Conservation (phyloP, 1,140 invertebrate species). For the Onthophagus taurus region DNA sequence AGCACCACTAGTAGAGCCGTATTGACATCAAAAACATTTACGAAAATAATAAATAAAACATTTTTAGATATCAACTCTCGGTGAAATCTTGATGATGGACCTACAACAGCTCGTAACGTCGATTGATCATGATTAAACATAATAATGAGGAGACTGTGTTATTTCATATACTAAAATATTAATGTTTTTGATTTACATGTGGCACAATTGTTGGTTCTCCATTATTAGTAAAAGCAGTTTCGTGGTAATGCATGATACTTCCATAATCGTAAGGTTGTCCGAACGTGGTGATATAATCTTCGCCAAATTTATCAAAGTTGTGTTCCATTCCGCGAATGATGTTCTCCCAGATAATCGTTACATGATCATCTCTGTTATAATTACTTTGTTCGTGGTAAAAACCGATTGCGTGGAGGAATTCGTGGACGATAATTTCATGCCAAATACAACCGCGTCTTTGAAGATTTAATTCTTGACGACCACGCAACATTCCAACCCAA, state of each 20-base stretch:
- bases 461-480: constrained; percentile 15
- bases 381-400: constrained; percentile 15
- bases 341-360: constrained; percentile 11
- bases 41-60: too few species aligned
- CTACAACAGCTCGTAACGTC: too few species aligned
- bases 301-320: constrained; percentile 62
- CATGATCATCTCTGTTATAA: constrained; percentile 11
- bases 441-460: constrained; percentile 10
- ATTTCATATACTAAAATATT: too few species aligned
- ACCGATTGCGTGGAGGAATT: constrained; percentile 11
- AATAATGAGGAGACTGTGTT: too few species aligned
- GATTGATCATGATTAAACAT: too few species aligned
- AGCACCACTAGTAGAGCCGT: too few species aligned
- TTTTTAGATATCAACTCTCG: too few species aligned
- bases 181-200: constrained; percentile 35
- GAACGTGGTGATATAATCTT: constrained; percentile 51
- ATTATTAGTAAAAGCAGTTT: constrained; percentile 55
- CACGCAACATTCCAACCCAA: constrained; percentile 13
- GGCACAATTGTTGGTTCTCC: constrained; percentile 53
- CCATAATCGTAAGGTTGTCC: constrained; percentile 56
- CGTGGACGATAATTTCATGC: constrained; percentile 10
- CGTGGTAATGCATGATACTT: constrained; percentile 65
- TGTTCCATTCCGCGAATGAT: constrained; percentile 51
- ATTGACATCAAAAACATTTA: too few species aligned
- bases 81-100: too few species aligned